A percentile compares a stretch with the other conserved stretches of the same genome.
Evolutionary conservation across 2,113 vertebrate species (phyloP).

Genomic region (Chrysochloris asiatica): DNA sequence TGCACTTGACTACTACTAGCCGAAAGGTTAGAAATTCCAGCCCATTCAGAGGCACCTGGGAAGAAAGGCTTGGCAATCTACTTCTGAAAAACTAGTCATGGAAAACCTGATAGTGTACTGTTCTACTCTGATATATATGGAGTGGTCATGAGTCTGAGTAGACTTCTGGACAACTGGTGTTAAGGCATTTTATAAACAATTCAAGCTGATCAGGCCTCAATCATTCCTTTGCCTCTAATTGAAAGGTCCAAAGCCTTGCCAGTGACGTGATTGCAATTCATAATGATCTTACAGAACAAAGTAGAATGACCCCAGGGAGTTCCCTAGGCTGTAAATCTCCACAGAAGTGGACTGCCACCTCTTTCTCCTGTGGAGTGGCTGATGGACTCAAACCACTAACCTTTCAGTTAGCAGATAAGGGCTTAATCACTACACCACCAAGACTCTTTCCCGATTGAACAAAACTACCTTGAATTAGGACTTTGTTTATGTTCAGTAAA

Average conservation of each 20-base stretch:
- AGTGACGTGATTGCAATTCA: not conserved
- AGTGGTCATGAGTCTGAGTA: not conserved
- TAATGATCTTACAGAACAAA: not conserved
- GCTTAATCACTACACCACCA: not conserved
- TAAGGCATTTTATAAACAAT: constrained; percentile 19
- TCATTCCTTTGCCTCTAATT: not conserved
- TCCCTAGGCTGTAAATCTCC: not conserved
- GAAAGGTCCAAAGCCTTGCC: not conserved
- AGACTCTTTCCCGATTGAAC: not conserved
- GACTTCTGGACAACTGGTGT: not conserved
- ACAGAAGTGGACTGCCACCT: not conserved
- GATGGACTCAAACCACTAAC: not conserved
- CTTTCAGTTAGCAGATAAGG: no score
- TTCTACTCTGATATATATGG: not conserved
- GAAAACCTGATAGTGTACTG: not conserved
- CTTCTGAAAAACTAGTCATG: not conserved
- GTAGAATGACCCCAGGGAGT: not conserved
- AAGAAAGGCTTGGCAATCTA: not conserved
- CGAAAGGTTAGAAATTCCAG: not conserved
- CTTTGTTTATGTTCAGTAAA: not conserved
- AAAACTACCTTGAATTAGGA: not conserved
- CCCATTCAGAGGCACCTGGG: not conserved
- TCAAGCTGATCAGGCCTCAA: not conserved
- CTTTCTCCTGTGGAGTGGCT: not conserved
- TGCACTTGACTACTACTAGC: not conserved